These are phyloP conservation scores for Lycodopsis pacificus DNA, from an alignment of 2,797 vertebrate genomes.

Conservation along the genomic window DNA sequence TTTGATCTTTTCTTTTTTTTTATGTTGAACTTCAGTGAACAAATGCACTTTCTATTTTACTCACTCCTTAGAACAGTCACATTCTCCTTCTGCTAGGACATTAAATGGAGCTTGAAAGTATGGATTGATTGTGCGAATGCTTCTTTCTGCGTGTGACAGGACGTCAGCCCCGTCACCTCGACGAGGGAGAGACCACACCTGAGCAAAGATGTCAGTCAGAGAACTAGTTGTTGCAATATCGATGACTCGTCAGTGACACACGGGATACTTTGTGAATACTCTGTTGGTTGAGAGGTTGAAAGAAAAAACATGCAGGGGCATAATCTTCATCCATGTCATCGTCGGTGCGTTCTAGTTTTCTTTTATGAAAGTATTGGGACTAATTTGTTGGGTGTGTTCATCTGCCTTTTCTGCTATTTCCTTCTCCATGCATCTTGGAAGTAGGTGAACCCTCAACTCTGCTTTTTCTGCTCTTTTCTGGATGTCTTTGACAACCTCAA, in stretches of 20 bases:
- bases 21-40: conserved; percentile 72
- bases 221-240: not conserved
- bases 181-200: not conserved
- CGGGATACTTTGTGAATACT: not conserved
- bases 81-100: conserved; percentile 76
- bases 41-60: conserved; percentile 80
- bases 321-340: not conserved
- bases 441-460: not conserved
- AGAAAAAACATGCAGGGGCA: not conserved
- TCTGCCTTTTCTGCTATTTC: not conserved
- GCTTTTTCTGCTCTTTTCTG: no score
- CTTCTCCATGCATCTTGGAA: not conserved
- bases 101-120: conserved; percentile 82
- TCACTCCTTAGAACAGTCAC: conserved; percentile 75
- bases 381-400: not conserved
- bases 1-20: conserved; percentile 77
- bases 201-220: not conserved
- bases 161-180: not conserved
- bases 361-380: not conserved
- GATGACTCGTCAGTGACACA: not conserved
- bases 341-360: not conserved
- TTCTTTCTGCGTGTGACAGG: conserved; percentile 58
- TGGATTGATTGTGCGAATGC: conserved; percentile 66
- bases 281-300: no score
- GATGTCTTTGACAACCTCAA: no score